Percentiles rank a stretch among this genome's conserved stretches.
phyloP scores from a whole-genome alignment of 2,888 invertebrate species.

The Drosophila siamana region DNA sequence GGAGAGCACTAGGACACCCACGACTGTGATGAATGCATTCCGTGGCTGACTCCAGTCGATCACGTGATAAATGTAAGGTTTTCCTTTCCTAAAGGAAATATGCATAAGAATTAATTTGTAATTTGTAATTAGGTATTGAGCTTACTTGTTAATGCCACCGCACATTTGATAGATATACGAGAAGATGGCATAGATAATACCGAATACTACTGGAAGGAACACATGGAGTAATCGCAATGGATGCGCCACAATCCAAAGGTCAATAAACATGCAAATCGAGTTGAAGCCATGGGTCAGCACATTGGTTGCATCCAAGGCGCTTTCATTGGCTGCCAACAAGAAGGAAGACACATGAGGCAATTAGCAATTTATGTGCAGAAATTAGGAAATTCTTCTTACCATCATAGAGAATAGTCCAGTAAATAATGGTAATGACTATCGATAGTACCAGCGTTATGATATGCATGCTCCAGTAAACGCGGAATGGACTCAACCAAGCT shows the following conservation, averaged over 20 bases:
- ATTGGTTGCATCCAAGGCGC: constrained; percentile 86
- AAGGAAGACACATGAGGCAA: neutral
- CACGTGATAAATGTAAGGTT: constrained; percentile 90
- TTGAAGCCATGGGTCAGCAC: constrained; percentile 91
- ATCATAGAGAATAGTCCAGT: constrained; percentile 88
- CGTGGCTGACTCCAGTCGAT: constrained; percentile 91
- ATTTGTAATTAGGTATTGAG: too few relatives aligned
- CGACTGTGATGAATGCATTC: constrained; percentile 74
- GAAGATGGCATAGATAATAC: constrained; percentile 87
- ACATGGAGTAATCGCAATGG: constrained; percentile 89
- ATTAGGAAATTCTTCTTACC: constrained; percentile 55
- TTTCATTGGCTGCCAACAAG: constrained; percentile 85
- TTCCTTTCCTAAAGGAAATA: constrained; percentile 85
- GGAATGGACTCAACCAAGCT: constrained; percentile 84
- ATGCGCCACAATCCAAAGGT: constrained; percentile 90
- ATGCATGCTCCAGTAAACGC: constrained; percentile 90
- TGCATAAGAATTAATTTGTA: neutral
- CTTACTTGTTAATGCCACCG: constrained; percentile 88
- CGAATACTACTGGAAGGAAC: constrained; percentile 88
- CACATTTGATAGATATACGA: constrained; percentile 87
- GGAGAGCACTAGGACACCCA: constrained; percentile 80
- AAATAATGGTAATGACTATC: constrained; percentile 90
- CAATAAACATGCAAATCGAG: constrained; percentile 90
- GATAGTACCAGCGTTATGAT: constrained; percentile 89
- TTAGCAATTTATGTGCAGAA: neutral